A percentile compares a stretch with the other conserved stretches of the same genome.
These are phyloP conservation scores for Polypedilum vanderplanki DNA, from an alignment of 1,140 invertebrate species.

Conservation along the genomic window DNA sequence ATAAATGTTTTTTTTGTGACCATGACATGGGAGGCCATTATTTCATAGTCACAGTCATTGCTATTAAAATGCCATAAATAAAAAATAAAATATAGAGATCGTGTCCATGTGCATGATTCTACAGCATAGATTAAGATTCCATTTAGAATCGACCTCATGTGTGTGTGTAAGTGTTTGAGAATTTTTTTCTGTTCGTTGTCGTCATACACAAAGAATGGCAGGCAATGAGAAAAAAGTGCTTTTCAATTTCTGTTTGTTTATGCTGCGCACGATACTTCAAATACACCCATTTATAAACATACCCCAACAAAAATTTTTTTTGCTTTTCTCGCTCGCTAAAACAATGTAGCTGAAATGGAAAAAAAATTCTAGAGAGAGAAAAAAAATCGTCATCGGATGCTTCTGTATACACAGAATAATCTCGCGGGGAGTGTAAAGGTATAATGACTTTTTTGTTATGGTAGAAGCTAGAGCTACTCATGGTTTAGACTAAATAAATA, in stretches of 20 bases:
- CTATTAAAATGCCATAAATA: slow-evolving; percentile 19
- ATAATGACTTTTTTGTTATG: slow-evolving; percentile 19
- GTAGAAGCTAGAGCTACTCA: not conserved
- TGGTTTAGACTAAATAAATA: too few species aligned
- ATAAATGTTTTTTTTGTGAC: too few species aligned
- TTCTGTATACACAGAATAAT: too few species aligned
- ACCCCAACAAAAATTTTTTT: too few species aligned
- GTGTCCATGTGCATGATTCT: slow-evolving; percentile 9
- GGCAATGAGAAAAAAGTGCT: not conserved
- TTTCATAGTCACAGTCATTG: slow-evolving; percentile 12
- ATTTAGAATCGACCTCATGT: not conserved
- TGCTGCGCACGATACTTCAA: slow-evolving; percentile 16
- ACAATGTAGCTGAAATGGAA: too few species aligned
- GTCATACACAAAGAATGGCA: too few species aligned
- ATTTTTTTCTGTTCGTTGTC: too few species aligned
- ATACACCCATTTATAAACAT: not conserved
- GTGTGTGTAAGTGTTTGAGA: too few species aligned
- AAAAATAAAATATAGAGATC: slow-evolving; percentile 7
- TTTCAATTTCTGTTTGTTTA: not conserved
- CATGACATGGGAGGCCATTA: not conserved
- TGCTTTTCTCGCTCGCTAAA: too few species aligned
- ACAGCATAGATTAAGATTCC: slow-evolving; percentile 9
- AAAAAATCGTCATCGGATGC: too few species aligned
- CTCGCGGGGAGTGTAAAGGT: not conserved
- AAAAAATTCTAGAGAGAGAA: too few species aligned